Percentiles rank a stretch among this genome's conserved stretches.
These are phyloP conservation scores for Drosophila eohydei DNA, from an alignment of 2,888 invertebrate species.

Conservation along the genomic window DNA sequence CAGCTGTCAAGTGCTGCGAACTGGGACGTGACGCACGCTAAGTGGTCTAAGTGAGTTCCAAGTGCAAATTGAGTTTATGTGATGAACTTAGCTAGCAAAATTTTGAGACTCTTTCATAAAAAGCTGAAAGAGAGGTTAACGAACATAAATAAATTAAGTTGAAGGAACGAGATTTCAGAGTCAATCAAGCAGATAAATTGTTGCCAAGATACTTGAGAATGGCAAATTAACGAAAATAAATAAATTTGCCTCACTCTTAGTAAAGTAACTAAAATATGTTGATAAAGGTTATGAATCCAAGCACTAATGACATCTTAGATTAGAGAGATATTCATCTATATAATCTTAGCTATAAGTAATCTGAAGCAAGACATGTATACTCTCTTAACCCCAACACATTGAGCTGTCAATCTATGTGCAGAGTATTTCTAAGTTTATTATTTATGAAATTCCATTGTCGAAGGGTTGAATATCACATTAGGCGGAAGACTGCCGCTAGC, in stretches of 20 bases:
- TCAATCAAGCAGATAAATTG: not conserved
- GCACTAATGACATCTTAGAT: not conserved
- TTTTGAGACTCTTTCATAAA: not conserved
- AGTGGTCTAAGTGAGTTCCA: conserved; percentile 33
- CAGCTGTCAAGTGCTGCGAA: conserved; percentile 21
- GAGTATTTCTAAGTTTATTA: not conserved
- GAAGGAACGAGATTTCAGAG: not conserved
- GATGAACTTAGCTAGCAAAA: conserved; percentile 17
- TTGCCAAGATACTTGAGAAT: not conserved
- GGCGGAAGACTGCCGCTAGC: not conserved
- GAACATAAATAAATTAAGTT: conserved; percentile 7
- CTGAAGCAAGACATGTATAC: not conserved
- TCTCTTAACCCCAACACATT: not conserved
- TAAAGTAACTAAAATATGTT: not conserved
- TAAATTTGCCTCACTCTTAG: not conserved
- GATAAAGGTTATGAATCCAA: not conserved
- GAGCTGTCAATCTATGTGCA: not conserved
- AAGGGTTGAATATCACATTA: not conserved
- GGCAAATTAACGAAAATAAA: not conserved
- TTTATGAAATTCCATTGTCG: not conserved
- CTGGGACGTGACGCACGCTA: not conserved
- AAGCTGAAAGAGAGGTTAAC: not conserved
- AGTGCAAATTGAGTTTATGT: conserved; percentile 40
- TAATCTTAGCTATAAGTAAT: too few species aligned
- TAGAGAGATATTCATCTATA: too few species aligned